phyloP scores from a whole-genome alignment of 2,888 invertebrate genomes.

The Drosophila prostipennis region DNA sequence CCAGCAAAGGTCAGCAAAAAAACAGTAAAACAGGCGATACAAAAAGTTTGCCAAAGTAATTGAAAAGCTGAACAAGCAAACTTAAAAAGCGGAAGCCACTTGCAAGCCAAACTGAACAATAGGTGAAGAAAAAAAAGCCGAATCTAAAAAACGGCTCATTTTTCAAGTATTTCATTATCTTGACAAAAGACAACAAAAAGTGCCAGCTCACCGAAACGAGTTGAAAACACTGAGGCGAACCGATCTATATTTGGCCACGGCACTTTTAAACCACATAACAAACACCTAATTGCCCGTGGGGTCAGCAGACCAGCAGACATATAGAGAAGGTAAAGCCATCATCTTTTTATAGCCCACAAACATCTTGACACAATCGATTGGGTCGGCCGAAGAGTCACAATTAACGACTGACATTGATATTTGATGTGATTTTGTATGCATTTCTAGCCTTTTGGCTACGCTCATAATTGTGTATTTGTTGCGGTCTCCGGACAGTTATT shows the following conservation, averaged over 20 bases:
- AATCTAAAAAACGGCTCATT: conserved; percentile 18
- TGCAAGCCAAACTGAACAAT: conserved; percentile 28
- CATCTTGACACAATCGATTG: conserved; percentile 42
- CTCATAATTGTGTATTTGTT: conserved; percentile 64
- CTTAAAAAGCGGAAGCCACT: conserved; percentile 46
- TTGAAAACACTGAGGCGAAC: conserved; percentile 5
- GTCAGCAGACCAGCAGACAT: conserved; percentile 23
- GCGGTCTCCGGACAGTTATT: conserved; percentile 66
- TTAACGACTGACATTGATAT: conserved; percentile 55
- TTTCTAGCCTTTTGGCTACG: conserved; percentile 39
- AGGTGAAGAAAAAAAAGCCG: conserved; percentile 7
- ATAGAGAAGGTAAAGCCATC: conserved; percentile 26
- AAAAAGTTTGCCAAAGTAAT: conserved; percentile 39
- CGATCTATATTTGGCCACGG: conserved; percentile 43
- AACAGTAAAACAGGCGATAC: conserved; percentile 11
- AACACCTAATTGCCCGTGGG: conserved; percentile 41
- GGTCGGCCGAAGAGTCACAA: conserved; percentile 24
- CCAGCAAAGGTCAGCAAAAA: conserved; percentile 36
- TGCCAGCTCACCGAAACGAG: conserved; percentile 35
- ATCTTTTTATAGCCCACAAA: conserved; percentile 48
- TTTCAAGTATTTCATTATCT: conserved; percentile 34
- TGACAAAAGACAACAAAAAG: conserved; percentile 40
- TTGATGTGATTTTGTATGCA: conserved; percentile 68
- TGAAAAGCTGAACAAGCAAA: conserved; percentile 36
- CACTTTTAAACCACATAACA: conserved; percentile 31